Evolutionary conservation across 2,113 vertebrate genomes (phyloP), one percentile per base, ranked within the genome.

Genomic region (Cyprichromis sp.): DNA sequence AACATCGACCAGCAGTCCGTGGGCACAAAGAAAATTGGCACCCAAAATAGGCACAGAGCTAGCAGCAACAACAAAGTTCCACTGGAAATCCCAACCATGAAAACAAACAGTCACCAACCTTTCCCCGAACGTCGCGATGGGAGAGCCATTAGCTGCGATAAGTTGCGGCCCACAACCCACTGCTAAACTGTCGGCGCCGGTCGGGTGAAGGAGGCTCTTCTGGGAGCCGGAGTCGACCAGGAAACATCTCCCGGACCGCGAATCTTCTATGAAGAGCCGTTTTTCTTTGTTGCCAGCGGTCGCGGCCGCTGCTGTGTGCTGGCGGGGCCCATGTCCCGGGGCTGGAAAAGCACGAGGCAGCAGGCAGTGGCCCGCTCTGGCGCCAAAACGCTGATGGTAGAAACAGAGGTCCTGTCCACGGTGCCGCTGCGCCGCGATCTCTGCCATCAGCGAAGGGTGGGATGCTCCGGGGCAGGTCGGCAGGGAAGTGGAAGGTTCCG

Each of bases 51-150:
- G 21, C 0, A 57, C 54, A 57, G 3, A 57, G 21, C 21, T 55
- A 55, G 54, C 12, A 1, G 7, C 12, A 57, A 57, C 54, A 57
- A 26, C 54, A 2, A 57, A 57, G 54, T 1, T 57, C 24, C 12
- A 14, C 1, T 57, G 12, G 54, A 57, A 57, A 29, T 0, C 4
- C 24, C 4, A 0, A 29, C 24, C 54, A 57, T 2, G 24, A 57
- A 57, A 29, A 26, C 12, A 57, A 26, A 57, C 54, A 14, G 12
- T 57, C 54, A 57, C 12, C 0, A 57, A 57, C 24, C 54, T 57
- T 57, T 57, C 54, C 24, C 54, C 2, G 0, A 57, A 57, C 2
- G 3, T 57, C 0, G 54, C 0, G 0, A 57, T 29, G 54, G 54
- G 13, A 57, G 13, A 57, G 54, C 7, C 24, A 5, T 57, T 29